Conservation (phyloP, 2,797 vertebrate genomes). For the Chromobotia macracanthus region DNA sequence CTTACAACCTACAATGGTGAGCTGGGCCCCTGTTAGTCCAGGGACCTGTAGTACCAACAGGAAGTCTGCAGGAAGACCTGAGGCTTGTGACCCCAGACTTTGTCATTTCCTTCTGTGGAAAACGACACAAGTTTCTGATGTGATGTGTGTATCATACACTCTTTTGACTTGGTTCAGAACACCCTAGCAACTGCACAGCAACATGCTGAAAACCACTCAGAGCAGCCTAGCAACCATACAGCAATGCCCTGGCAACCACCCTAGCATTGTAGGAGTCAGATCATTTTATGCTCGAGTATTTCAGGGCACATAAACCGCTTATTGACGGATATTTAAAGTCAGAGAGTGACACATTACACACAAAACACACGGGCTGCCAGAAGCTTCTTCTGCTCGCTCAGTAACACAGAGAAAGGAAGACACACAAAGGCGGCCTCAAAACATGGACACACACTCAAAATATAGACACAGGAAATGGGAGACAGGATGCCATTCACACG, state of each 20-base stretch:
- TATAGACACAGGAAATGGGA: conserved; percentile 1
- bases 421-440: conserved; percentile 21
- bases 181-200: background rate
- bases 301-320: conserved; percentile 59
- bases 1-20: too few relatives aligned
- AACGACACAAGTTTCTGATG: conserved; percentile 7
- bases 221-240: background rate
- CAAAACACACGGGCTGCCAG: background rate
- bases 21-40: background rate
- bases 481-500: background rate
- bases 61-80: conserved; percentile 35
- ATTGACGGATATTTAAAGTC: conserved; percentile 56
- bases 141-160: too few relatives aligned
- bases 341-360: conserved; percentile 28
- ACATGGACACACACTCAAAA: conserved; percentile 20
- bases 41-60: conserved; percentile 29
- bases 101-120: conserved; percentile 49
- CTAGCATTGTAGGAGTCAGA: background rate
- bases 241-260: background rate
- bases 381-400: conserved; percentile 6
- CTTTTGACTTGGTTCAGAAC: background rate
- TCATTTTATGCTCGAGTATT: conserved; percentile 58
- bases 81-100: conserved; percentile 27
- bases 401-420: conserved; percentile 28
- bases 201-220: background rate